These are phyloP conservation scores for Lobophora halterata DNA, from an alignment of 2,888 invertebrate genomes.

Conservation along the genomic window DNA sequence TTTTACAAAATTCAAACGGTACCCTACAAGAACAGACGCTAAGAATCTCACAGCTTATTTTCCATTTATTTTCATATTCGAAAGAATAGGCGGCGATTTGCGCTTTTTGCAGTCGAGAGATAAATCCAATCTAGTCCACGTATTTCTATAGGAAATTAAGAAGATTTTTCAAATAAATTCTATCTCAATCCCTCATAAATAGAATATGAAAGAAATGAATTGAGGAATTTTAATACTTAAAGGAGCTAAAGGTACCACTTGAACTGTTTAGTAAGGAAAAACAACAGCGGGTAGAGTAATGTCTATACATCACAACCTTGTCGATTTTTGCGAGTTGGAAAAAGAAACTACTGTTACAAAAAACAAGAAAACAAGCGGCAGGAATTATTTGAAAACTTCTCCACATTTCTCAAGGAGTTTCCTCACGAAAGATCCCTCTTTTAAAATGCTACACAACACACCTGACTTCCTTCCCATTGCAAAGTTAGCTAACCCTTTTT, in stretches of 20 bases:
- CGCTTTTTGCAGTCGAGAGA: constrained; percentile 9
- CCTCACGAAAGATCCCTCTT: neutral
- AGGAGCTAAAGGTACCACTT: too few species aligned
- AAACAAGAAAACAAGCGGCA: too few species aligned
- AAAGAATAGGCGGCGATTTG: constrained; percentile 4
- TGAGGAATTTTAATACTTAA: too few species aligned
- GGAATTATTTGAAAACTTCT: too few species aligned
- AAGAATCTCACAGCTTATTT: constrained; percentile 12
- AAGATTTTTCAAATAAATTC: neutral
- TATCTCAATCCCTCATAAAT: too few species aligned
- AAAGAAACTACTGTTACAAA: too few species aligned
- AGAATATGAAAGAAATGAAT: too few species aligned
- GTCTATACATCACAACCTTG: too few species aligned
- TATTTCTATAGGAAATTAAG: neutral
- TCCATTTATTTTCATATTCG: constrained; percentile 12
- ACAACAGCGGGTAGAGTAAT: too few species aligned
- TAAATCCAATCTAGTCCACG: constrained; percentile 12
- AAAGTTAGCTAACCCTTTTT: constrained; percentile 4
- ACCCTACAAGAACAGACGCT: constrained; percentile 11
- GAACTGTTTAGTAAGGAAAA: too few species aligned
- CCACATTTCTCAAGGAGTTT: constrained; percentile 1
- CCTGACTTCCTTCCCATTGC: too few species aligned
- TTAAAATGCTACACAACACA: constrained; percentile 1
- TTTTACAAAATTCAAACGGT: neutral
- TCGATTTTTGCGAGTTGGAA: too few species aligned